Base-by-base conservation (phyloP, 2,888 invertebrate species). In the Machimus atricapillus region DNA sequence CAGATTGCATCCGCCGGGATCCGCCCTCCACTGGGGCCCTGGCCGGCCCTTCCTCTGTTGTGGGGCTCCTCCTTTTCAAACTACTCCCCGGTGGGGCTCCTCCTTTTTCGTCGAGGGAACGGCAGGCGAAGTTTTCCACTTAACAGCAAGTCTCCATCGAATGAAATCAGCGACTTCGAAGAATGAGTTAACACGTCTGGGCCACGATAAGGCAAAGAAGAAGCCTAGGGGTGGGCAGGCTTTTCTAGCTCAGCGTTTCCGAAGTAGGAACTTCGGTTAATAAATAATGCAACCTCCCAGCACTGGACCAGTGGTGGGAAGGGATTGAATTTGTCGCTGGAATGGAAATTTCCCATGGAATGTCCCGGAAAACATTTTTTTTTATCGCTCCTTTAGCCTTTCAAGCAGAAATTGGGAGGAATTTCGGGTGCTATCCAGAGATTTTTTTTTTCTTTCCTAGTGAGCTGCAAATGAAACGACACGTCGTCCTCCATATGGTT, bases 211-310 rank as follows among this genome's bases (percentile, higher is more conserved):
- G 56, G 16, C 6, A n/a, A n/a, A n/a, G 19, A 56, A 8, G 19
- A 12, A 66, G 23, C 23, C 58, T 58, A 37, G 82, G 37, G 27
- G 19, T 9, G 66, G 66, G 43, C 43, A 82, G 58, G 66, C 82
- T 82, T 82, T 82, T 82, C 82, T 58, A 66, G 82, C 82, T 82
- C 82, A 82, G 58, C 37, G 82, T 82, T 82, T 58, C 82, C n/a
- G 23, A 37, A 82, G 82, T 82, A 58, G 82, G 58, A 82, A 82
- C 37, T 82, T 82, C 82, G 37, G 82, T 82, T 82, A 82, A 82
- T 82, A 82, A 82, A 82, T 82, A 82, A 82, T 82, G 82, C 82
- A 82, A 58, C 82, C 82, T 82, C 37, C 82, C 58, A 66, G 66
- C 66, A 9, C 66, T 66, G 23, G 66, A 27, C 66, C 66, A 66